phyloP scores from a whole-genome alignment of 2,797 vertebrate genomes.

The Takifugu ocellatus region DNA sequence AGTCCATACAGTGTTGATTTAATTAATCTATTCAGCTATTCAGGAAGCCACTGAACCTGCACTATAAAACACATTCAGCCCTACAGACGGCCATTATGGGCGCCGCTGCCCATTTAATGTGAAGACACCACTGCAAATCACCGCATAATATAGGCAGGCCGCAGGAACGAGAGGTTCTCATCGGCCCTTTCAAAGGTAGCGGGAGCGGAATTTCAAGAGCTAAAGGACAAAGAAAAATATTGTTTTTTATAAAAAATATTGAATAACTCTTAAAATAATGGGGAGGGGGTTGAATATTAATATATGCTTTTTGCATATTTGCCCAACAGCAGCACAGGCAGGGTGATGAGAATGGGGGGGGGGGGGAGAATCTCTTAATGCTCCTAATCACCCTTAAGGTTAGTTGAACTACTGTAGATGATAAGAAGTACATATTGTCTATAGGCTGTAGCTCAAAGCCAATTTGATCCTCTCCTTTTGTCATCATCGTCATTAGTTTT shows the following conservation, averaged over 20 bases:
- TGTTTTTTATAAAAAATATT: conserved; percentile 53
- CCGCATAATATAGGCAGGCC: conserved; percentile 42
- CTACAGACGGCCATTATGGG: conserved; percentile 49
- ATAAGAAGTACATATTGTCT: conserved; percentile 39
- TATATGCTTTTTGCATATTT: conserved; percentile 63
- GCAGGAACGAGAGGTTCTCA: conserved; percentile 39
- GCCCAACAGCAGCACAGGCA: conserved; percentile 62
- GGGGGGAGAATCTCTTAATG: conserved; percentile 55
- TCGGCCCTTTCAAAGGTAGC: conserved; percentile 40
- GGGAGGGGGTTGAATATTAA: conserved; percentile 60
- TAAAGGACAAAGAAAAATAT: conserved; percentile 38
- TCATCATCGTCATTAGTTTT: conserved; percentile 49
- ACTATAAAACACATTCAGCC: conserved; percentile 39
- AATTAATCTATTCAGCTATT: conserved; percentile 55
- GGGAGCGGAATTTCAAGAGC: conserved; percentile 33
- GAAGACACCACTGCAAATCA: conserved; percentile 43
- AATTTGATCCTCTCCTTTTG: neutral
- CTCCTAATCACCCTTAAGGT: conserved; percentile 44
- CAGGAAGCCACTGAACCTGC: conserved; percentile 28
- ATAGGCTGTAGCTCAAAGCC: conserved; percentile 28
- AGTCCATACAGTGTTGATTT: conserved; percentile 57
- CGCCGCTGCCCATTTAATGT: conserved; percentile 48
- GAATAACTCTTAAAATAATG: conserved; percentile 48
- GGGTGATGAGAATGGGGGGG: conserved; percentile 54
- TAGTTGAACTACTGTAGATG: conserved; percentile 44